Conservation (phyloP, 1,140 invertebrate genomes). For the Platyura marginata region DNA sequence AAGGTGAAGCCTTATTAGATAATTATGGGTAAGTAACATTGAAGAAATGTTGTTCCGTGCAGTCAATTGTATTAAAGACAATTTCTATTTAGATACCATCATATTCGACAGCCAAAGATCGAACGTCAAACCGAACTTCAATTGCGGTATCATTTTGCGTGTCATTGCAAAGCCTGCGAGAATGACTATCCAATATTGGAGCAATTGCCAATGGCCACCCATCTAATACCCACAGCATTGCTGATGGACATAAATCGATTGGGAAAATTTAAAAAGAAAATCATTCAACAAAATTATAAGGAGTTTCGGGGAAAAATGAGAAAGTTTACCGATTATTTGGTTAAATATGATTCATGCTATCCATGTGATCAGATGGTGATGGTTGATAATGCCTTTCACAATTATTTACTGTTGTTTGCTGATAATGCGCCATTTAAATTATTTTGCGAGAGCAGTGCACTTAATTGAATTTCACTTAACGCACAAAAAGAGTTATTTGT, state of each 20-base stretch:
- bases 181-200: slow-evolving; percentile 34
- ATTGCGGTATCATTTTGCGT: slow-evolving; percentile 74
- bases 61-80: no score
- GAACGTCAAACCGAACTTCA: slow-evolving; percentile 24
- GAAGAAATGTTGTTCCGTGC: no score
- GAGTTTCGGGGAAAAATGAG: slow-evolving; percentile 27
- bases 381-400: no score
- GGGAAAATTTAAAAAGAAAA: slow-evolving; percentile 26
- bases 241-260: no score
- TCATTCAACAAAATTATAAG: slow-evolving; percentile 26
- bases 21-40: slow-evolving; percentile 51
- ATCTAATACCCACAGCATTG: slow-evolving; percentile 10
- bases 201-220: slow-evolving; percentile 5
- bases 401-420: no score
- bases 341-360: no score
- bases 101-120: background rate
- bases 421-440: no score
- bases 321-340: slow-evolving; percentile 26
- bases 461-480: no score
- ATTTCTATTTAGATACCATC: slow-evolving; percentile 24
- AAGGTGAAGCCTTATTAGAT: slow-evolving; percentile 43
- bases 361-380: no score
- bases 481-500: no score
- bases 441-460: no score
- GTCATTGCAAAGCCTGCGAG: slow-evolving; percentile 59